phyloP scores from a whole-genome alignment of 35 echinoderm and acorn worm species.

The Stichopus chloronotus region DNA sequence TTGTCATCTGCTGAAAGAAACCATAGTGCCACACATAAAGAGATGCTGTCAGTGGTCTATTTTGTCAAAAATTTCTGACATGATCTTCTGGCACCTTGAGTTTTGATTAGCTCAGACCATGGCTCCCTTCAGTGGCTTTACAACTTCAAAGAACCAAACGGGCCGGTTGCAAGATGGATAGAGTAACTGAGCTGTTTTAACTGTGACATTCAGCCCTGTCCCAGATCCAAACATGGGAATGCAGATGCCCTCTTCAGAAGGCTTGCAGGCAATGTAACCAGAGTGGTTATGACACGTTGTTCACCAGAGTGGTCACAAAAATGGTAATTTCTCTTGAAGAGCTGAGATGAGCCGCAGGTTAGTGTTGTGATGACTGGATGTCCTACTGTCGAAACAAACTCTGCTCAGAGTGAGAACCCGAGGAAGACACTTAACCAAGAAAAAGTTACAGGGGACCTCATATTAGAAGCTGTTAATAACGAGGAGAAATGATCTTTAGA shows the following conservation, averaged over 20 bases:
- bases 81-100: constrained; percentile 58
- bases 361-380: not conserved
- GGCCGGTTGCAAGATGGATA: constrained; percentile 63
- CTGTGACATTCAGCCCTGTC: constrained; percentile 57
- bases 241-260: constrained; percentile 66
- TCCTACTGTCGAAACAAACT: not conserved
- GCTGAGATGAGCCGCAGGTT: not conserved
- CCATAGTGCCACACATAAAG: constrained; percentile 57
- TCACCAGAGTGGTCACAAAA: not conserved
- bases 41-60: constrained; percentile 62
- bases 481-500: not conserved
- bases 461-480: not conserved
- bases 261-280: constrained; percentile 7
- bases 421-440: not conserved
- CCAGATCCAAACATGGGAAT: constrained; percentile 49
- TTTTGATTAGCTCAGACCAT: constrained; percentile 75
- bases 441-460: not conserved
- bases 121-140: constrained; percentile 51
- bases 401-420: not conserved
- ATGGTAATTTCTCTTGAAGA: not conserved
- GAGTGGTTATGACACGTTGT: not conserved
- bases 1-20: constrained; percentile 59
- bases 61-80: constrained; percentile 67
- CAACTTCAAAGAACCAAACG: constrained; percentile 48
- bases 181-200: constrained; percentile 60